A percentile compares a stretch with the other conserved stretches of the same genome.
These are phyloP conservation scores for Andrena haemorrhoa DNA, from an alignment of 2,888 invertebrate species.

Conservation along the genomic window DNA sequence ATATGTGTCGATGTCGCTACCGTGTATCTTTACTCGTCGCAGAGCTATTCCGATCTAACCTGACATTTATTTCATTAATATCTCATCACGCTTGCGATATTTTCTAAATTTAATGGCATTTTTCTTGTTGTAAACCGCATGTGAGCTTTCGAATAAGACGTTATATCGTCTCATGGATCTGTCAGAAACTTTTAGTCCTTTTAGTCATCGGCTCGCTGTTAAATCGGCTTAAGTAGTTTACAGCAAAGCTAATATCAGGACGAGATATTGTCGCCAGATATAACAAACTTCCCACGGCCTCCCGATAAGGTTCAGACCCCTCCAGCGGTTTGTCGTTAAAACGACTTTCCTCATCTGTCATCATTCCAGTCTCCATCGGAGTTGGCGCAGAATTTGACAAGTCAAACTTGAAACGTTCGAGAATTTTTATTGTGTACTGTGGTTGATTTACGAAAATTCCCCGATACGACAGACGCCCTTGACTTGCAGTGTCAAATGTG, in stretches of 20 bases:
- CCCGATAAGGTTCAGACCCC: conserved; percentile 54
- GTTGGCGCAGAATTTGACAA: conserved; percentile 29
- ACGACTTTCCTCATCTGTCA: conserved; percentile 62
- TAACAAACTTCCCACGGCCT: conserved; percentile 66
- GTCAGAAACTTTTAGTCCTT: no score
- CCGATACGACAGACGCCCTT: conserved; percentile 54
- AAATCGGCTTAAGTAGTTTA: neutral
- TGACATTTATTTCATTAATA: no score
- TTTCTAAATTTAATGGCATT: no score
- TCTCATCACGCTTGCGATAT: no score
- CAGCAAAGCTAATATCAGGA: neutral
- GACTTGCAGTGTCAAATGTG: conserved; percentile 40
- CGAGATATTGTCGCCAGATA: conserved; percentile 66
- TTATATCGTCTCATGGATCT: no score
- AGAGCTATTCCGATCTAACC: no score
- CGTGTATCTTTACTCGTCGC: no score
- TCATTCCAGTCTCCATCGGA: conserved; percentile 74
- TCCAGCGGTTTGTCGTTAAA: conserved; percentile 55
- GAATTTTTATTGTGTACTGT: conserved; percentile 57
- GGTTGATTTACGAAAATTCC: conserved; percentile 73
- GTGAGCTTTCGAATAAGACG: no score
- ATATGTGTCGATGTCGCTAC: no score
- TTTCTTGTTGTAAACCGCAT: no score
- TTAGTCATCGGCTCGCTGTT: neutral
- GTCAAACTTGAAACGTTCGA: conserved; percentile 3